These are phyloP conservation scores for Rattus rattus DNA, from an alignment of 2,113 vertebrate genomes.

Conservation along the genomic window DNA sequence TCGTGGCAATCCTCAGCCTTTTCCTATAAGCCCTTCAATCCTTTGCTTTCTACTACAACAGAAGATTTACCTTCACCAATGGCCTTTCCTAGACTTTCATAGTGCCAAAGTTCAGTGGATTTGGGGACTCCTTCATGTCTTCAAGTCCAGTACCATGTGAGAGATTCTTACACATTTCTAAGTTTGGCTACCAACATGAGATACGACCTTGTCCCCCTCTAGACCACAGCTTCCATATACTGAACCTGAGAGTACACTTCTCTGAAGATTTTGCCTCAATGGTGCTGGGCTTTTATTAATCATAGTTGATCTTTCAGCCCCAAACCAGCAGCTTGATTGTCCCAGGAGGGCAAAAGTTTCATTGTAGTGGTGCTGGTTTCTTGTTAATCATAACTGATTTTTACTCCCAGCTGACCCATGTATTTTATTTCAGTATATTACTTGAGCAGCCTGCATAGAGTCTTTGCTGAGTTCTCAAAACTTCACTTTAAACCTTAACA, in stretches of 20 bases:
- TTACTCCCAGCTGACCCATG: background rate
- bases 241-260: background rate
- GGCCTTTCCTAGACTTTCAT: background rate
- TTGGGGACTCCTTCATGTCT: background rate
- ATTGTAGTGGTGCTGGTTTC: background rate
- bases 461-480: background rate
- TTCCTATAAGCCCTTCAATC: background rate
- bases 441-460: background rate
- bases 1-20: background rate
- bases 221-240: background rate
- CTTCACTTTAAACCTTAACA: background rate
- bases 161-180: background rate
- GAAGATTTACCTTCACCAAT: background rate
- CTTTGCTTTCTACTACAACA: background rate
- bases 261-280: background rate
- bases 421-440: background rate
- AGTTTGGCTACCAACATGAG: background rate
- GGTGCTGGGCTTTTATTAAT: background rate
- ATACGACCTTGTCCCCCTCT: background rate
- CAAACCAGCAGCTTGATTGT: background rate
- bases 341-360: background rate
- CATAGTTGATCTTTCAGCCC: background rate
- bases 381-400: background rate
- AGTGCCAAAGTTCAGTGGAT: background rate
- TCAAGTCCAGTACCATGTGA: background rate